Evolutionary conservation across 2,113 vertebrate species (phyloP).

Genomic region (Natator depressus): DNA sequence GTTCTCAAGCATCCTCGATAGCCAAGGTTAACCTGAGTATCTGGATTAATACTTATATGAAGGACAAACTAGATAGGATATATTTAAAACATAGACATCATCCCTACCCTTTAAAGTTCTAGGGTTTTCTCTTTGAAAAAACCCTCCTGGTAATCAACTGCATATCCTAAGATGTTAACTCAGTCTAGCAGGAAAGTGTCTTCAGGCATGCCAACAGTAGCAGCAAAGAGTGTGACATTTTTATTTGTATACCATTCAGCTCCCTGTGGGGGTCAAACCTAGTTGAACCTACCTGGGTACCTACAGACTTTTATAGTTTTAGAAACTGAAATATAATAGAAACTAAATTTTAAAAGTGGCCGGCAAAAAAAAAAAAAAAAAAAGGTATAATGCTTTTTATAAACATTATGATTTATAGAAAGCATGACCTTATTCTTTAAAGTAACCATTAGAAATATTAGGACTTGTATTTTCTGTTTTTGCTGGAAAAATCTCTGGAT

Average conservation of each 20-base stretch:
- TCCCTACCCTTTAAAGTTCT: background rate
- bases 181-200: background rate
- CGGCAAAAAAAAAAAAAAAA: background rate
- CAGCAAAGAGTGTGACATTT: background rate
- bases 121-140: background rate
- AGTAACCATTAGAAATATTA: background rate
- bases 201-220: background rate
- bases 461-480: background rate
- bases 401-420: no score
- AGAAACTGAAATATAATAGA: background rate
- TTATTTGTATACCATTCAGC: background rate
- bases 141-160: background rate
- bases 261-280: background rate
- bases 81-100: background rate
- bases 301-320: background rate
- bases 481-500: background rate
- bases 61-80: background rate
- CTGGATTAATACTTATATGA: background rate
- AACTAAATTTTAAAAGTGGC: background rate
- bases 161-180: background rate
- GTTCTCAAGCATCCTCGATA: background rate
- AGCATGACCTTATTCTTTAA: background rate
- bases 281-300: background rate
- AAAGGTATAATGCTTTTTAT: background rate
- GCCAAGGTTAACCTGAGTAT: background rate